These are phyloP conservation scores for Oryzias dopingdopingensis DNA, from an alignment of 2,797 vertebrate genomes.

Conservation along the genomic window DNA sequence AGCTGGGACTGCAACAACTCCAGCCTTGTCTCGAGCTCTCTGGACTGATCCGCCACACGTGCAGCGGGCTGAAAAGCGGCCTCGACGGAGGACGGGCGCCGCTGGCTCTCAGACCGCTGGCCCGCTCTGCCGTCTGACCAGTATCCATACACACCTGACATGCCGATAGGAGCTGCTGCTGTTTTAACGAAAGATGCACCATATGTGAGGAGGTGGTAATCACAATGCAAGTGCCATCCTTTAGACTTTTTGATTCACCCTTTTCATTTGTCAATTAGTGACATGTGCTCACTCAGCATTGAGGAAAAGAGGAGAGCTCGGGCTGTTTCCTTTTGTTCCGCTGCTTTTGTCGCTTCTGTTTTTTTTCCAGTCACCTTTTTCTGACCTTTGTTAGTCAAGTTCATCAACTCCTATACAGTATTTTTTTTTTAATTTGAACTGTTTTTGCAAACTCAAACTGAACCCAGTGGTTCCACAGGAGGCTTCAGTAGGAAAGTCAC, in stretches of 20 bases:
- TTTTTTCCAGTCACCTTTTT: background rate
- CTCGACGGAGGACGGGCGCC: slow-evolving; percentile 72
- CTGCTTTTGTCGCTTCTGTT: background rate
- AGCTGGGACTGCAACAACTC: slow-evolving; percentile 92
- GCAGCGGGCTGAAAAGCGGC: slow-evolving; percentile 58
- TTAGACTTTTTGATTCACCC: too few relatives aligned
- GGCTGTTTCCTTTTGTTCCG: too few relatives aligned
- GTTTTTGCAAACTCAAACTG: too few relatives aligned
- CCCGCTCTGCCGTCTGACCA: slow-evolving; percentile 81
- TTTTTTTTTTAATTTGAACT: too few relatives aligned
- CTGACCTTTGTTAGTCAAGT: background rate
- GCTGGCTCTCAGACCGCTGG: slow-evolving; percentile 72
- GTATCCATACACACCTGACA: slow-evolving; percentile 82
- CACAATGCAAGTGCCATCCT: too few relatives aligned
- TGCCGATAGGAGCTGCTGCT: slow-evolving; percentile 69
- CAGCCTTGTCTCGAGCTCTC: slow-evolving; percentile 85
- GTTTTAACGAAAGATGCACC: background rate
- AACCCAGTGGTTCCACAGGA: too few relatives aligned
- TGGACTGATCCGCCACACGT: slow-evolving; percentile 73
- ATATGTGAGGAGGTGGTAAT: background rate
- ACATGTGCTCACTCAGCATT: too few relatives aligned
- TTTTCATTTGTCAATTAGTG: too few relatives aligned
- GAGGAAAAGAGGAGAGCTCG: too few relatives aligned
- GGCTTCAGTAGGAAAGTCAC: too few relatives aligned
- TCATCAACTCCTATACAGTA: too few relatives aligned